Evolutionary conservation across 2,888 invertebrate species (phyloP).

Genomic region (Lydus trimaculatus): DNA sequence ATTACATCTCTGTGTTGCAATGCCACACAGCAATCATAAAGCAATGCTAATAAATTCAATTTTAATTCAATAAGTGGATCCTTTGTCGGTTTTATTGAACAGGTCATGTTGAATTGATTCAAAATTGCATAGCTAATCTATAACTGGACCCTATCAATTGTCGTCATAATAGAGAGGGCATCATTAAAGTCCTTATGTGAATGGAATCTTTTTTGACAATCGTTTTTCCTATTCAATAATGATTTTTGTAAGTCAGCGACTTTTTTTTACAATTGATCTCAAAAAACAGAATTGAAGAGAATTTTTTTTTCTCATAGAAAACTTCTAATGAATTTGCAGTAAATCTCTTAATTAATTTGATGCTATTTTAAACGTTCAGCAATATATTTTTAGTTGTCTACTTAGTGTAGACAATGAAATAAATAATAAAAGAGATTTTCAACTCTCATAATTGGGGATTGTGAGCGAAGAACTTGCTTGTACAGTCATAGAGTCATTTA

Average conservation of each 20-base stretch:
- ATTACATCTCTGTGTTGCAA: not conserved
- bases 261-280: no score
- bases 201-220: not conserved
- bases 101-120: not conserved
- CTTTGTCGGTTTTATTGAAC: not conserved
- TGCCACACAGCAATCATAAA: not conserved
- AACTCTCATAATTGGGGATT: no score
- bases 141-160: not conserved
- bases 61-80: not conserved
- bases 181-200: not conserved
- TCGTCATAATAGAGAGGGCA: not conserved
- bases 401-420: no score
- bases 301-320: no score
- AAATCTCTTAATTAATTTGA: not conserved
- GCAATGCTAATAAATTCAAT: not conserved
- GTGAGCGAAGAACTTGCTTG: no score
- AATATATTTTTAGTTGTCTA: no score
- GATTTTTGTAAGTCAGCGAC: not conserved
- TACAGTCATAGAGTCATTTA: no score
- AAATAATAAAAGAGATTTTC: no score
- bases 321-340: not conserved
- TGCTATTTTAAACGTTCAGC: no score
- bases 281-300: no score
- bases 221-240: not conserved
- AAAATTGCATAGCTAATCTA: not conserved